A percentile compares a stretch with the other conserved stretches of the same genome.
Conservation (phyloP, 2,113 vertebrate genomes). For the Hassar affinis region DNA sequence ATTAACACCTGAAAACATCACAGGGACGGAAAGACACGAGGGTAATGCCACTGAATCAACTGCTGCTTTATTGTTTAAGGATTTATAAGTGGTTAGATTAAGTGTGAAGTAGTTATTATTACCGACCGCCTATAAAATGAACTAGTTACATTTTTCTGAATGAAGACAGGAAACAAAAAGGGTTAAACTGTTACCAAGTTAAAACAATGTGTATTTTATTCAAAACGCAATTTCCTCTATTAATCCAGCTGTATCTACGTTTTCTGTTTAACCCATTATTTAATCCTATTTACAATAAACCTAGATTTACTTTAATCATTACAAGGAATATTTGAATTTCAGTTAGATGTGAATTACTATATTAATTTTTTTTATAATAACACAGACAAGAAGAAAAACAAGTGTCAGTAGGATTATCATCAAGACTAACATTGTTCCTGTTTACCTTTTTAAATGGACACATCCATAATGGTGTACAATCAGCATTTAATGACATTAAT, state of each 20-base stretch:
- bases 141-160: not conserved
- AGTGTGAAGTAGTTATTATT: not conserved
- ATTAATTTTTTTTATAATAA: not conserved
- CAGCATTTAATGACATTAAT: not conserved
- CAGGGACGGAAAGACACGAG: not conserved
- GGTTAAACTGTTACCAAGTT: not conserved
- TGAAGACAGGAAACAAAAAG: not conserved
- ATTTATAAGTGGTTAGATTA: not conserved
- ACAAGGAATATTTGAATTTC: not conserved
- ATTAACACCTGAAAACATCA: not conserved
- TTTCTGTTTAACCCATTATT: not conserved
- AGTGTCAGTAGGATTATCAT: not conserved
- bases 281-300: not conserved
- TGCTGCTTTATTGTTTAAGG: not conserved
- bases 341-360: not conserved
- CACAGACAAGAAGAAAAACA: not conserved
- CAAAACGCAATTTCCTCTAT: not conserved
- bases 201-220: not conserved
- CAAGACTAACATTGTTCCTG: not conserved
- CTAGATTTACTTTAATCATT: not conserved
- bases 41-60: not conserved
- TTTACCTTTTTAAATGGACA: not conserved
- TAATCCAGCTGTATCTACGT: not conserved
- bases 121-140: not conserved
- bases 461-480: not conserved